Conservation (phyloP, 37 sponge, comb jelly and placozoan genomes). For the Beroe forskalii region DNA sequence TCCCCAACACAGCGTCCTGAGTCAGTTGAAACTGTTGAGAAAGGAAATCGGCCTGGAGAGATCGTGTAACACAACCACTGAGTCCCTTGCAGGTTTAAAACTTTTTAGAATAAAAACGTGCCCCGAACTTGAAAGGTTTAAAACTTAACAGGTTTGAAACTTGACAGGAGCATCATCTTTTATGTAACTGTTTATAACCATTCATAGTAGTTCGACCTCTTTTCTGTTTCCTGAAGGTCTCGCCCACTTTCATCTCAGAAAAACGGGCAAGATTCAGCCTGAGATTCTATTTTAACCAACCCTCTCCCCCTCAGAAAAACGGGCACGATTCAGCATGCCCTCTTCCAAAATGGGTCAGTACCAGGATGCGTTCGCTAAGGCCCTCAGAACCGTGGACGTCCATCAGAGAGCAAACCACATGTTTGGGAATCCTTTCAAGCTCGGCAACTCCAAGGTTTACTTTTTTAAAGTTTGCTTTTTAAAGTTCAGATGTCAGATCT, state of each 20-base stretch:
- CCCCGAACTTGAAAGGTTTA: too few species aligned
- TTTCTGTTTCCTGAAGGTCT: too few species aligned
- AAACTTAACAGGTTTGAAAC: too few species aligned
- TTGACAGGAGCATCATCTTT: too few species aligned
- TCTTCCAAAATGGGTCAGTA: slow-evolving; percentile 51
- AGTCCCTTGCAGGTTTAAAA: slow-evolving; percentile 10
- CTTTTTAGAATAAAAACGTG: too few species aligned
- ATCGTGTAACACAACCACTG: slow-evolving; percentile 1
- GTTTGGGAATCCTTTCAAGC: slow-evolving; percentile 66
- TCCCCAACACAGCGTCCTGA: neutral
- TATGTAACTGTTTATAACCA: too few species aligned
- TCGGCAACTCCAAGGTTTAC: slow-evolving; percentile 34
- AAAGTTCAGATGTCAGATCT: too few species aligned
- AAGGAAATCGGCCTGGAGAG: slow-evolving; percentile 13
- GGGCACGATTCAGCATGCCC: slow-evolving; percentile 34
- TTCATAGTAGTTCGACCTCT: too few species aligned
- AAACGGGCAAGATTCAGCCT: too few species aligned
- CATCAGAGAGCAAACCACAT: slow-evolving; percentile 41
- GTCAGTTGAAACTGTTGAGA: neutral
- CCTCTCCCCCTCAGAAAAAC: slow-evolving; percentile 16
- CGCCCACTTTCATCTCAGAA: too few species aligned
- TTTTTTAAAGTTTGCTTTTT: too few species aligned
- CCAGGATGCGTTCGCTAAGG: slow-evolving; percentile 44
- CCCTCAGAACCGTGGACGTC: slow-evolving; percentile 28
- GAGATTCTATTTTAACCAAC: too few species aligned